These are phyloP conservation scores for Sebastolobus alascanus DNA, from an alignment of 2,797 vertebrate species.

Conservation along the genomic window DNA sequence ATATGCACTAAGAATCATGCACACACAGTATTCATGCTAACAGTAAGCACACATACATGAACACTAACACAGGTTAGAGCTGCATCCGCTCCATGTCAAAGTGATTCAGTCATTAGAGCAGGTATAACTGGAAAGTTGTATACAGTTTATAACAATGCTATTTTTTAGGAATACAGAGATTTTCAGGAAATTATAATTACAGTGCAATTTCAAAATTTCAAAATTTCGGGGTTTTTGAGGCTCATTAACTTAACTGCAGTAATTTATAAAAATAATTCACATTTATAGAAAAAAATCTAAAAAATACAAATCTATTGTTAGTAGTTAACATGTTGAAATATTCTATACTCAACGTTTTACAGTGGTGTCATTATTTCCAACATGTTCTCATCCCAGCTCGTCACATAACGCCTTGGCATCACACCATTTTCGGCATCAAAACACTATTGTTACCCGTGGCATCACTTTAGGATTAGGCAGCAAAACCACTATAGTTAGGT, in stretches of 20 bases:
- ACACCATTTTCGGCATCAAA: fast-evolving
- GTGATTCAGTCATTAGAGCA: not conserved
- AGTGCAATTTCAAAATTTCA: too few species aligned
- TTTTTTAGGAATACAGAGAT: not conserved
- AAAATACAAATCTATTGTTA: too few species aligned
- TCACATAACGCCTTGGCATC: too few species aligned
- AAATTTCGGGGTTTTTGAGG: too few species aligned
- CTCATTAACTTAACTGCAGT: too few species aligned
- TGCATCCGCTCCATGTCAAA: not conserved
- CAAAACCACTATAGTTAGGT: too few species aligned
- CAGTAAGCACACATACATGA: not conserved
- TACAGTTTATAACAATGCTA: not conserved
- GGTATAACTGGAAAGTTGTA: not conserved
- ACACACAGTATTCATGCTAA: not conserved
- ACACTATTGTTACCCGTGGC: too few species aligned
- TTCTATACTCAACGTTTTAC: fast-evolving
- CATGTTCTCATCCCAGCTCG: too few species aligned
- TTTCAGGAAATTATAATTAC: not conserved
- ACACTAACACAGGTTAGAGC: too few species aligned
- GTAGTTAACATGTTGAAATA: too few species aligned
- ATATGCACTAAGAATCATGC: not conserved
- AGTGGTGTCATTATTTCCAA: fast-evolving
- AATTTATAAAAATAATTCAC: fast-evolving
- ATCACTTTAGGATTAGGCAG: too few species aligned
- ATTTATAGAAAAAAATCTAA: fast-evolving